Conservation (phyloP, 1,140 invertebrate species). For the Neodiprion lecontei region DNA sequence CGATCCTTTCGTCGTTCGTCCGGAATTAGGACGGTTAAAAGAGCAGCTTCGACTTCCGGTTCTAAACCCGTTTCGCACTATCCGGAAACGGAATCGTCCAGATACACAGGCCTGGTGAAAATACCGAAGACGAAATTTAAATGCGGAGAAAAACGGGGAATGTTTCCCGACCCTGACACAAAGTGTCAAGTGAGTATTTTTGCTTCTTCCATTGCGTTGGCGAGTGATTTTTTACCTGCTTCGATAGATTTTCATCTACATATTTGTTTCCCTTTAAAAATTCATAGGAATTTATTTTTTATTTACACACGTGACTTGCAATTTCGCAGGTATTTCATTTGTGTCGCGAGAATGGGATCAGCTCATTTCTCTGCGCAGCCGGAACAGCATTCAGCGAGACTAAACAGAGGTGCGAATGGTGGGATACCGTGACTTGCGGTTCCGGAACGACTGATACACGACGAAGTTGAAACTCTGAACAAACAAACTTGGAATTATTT, state of each 20-base stretch:
- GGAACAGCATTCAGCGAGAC: slow-evolving; percentile 64
- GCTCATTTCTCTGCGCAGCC: slow-evolving; percentile 63
- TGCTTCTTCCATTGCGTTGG: background rate
- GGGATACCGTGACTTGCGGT: slow-evolving; percentile 61
- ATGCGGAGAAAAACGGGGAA: slow-evolving; percentile 75
- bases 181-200: slow-evolving; percentile 73
- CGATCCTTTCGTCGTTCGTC: slow-evolving; percentile 37
- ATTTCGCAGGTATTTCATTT: slow-evolving; percentile 60
- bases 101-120: slow-evolving; percentile 45
- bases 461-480: no score
- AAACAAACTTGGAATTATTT: no score
- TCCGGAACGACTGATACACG: no score
- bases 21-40: background rate
- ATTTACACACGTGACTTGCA: background rate
- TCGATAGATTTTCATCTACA: background rate
- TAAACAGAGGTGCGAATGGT: slow-evolving; percentile 66
- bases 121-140: slow-evolving; percentile 76
- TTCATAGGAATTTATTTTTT: background rate
- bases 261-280: background rate
- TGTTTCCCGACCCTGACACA: slow-evolving; percentile 83
- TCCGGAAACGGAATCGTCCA: slow-evolving; percentile 28
- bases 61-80: background rate
- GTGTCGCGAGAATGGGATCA: slow-evolving; percentile 53
- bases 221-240: background rate
- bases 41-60: no score